Percentiles rank a stretch among this genome's conserved stretches.
Evolutionary conservation across 2,888 invertebrate species (phyloP).

Genomic region (Phengaris arion): DNA sequence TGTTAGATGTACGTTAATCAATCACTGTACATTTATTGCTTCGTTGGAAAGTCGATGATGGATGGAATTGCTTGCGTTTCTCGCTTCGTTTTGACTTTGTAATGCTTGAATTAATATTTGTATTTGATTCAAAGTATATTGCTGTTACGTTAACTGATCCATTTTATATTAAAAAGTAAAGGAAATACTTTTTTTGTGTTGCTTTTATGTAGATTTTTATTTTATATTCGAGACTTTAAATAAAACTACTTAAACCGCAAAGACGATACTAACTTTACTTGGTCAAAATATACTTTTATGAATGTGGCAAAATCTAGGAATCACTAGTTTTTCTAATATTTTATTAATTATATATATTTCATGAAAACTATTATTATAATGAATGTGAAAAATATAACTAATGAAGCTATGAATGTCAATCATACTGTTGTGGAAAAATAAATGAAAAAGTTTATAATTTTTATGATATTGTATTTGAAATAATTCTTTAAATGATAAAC

Average conservation of each 20-base stretch:
- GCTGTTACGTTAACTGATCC: not conserved
- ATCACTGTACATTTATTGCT: conserved; percentile 63
- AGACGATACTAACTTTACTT: not conserved
- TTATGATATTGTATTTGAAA: conserved; percentile 76
- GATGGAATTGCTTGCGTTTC: conserved; percentile 51
- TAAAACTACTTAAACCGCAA: not conserved
- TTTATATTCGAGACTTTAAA: too few relatives aligned
- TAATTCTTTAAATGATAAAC: conserved; percentile 74
- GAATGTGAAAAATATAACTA: too few relatives aligned
- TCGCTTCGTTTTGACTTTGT: conserved; percentile 14
- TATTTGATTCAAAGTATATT: conserved; percentile 31
- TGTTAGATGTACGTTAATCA: conserved; percentile 68
- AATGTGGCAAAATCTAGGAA: too few relatives aligned
- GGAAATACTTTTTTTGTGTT: too few relatives aligned
- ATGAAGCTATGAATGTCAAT: too few relatives aligned
- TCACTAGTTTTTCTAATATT: too few relatives aligned
- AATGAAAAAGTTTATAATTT: conserved; percentile 49
- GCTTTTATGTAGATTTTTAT: not conserved
- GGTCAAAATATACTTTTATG: too few relatives aligned
- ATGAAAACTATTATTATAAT: too few relatives aligned
- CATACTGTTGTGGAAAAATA: not conserved
- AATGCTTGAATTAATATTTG: conserved; percentile 39
- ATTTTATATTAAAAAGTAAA: not conserved
- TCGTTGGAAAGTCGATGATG: conserved; percentile 56
- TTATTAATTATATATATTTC: too few relatives aligned